Base-by-base conservation (phyloP, 2,888 invertebrate species). In the Phortica okadai region DNA sequence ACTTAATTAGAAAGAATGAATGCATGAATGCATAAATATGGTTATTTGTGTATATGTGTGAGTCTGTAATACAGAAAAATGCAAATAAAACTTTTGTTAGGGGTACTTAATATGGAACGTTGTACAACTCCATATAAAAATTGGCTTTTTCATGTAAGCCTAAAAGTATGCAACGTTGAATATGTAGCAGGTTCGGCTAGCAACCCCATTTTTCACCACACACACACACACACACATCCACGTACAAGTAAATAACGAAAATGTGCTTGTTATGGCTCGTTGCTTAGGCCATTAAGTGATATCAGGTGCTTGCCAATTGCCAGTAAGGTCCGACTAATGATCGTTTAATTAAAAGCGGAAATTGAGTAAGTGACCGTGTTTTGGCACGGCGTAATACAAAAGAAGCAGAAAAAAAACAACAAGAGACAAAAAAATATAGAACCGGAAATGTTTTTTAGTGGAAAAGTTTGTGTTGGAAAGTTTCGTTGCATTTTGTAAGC, bases 321-420 rank as follows among this genome's bases (percentile, higher is more conserved):
- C 11, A 54, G 74, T 54, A 72, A 33, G 73, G 58, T 72, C 41
- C 76, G 72, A 54, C 80, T 85, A 88, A 86, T 87, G 88, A 78
- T 80, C 85, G 82, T 86, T 88, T 86, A 86, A 86, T 86, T 88
- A 86, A 88, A 88, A 82, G 76, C 88, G 86, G 88, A 86, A 88
- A 88, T 88, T 86, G 86, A 82, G 84, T 79, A 79, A 86, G 83
- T 84, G 85, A 80, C 80, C 83, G 81, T 77, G 70, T 45, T 58
- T 14, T 8, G 50, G 8, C 50, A 50, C 50, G 50, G 50, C 50
- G 50, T 33, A 33, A 5, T 1, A 33, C 33, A 33, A 50, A 14
- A 8, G 50, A 50, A 14, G 50, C 50, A 50, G 7, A 10, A 45
- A 8, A 8, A 6, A 50, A 50, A 50, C 8, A 11, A 14, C 50